These are phyloP conservation scores for Zaprionus tsacasi DNA, from an alignment of 1,140 invertebrate genomes.

Conservation along the genomic window DNA sequence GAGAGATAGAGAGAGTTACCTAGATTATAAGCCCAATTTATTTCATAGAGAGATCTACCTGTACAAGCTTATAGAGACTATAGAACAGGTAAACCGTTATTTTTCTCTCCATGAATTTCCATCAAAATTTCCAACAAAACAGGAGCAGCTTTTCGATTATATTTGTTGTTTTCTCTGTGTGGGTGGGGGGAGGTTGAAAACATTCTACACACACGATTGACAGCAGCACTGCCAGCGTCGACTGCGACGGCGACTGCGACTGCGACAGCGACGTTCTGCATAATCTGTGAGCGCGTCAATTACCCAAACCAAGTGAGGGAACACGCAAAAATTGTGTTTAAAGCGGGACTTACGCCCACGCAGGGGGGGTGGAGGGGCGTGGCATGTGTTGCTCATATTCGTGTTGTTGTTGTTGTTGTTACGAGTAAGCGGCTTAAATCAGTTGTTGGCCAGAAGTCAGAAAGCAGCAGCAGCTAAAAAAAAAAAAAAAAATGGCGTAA, in stretches of 20 bases:
- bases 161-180: slow-evolving; percentile 5
- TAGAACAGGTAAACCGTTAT: too few species aligned
- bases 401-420: slow-evolving; percentile 8
- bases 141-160: slow-evolving; percentile 1
- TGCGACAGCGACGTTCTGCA: slow-evolving; percentile 48
- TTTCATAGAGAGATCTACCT: too few species aligned
- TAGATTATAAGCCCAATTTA: too few species aligned
- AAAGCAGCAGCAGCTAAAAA: slow-evolving; percentile 41
- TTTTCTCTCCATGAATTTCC: slow-evolving; percentile 3
- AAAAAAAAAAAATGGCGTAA: slow-evolving; percentile 39
- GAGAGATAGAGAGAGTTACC: too few species aligned
- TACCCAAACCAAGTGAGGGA: slow-evolving; percentile 67
- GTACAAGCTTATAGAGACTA: too few species aligned
- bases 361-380: not conserved
- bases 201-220: not conserved
- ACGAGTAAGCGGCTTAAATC: slow-evolving; percentile 74
- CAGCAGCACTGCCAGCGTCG: not conserved
- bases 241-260: slow-evolving; percentile 7
- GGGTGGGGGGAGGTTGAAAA: not conserved
- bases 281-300: slow-evolving; percentile 77
- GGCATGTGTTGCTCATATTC: slow-evolving; percentile 6
- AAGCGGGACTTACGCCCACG: slow-evolving; percentile 38
- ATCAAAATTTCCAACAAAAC: not conserved
- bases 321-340: slow-evolving; percentile 61
- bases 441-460: slow-evolving; percentile 67